Base-by-base conservation (phyloP, 2,888 invertebrate species). In the Platypus cylindrus region DNA sequence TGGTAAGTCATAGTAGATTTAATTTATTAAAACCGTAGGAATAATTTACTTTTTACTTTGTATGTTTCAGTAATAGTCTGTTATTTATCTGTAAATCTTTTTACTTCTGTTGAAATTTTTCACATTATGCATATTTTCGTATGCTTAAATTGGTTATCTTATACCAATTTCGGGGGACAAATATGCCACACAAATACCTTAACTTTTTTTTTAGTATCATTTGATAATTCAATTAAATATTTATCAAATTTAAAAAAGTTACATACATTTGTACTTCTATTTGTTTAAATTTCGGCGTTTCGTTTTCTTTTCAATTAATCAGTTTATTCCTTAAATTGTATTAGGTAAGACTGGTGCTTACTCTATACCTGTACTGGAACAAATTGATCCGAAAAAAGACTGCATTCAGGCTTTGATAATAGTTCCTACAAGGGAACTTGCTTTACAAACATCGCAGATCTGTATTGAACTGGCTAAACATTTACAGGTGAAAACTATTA, bases 401-500 rank as follows among this genome's bases (percentile, higher is more conserved):
- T 76, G 74, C 63, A 94, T 98, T 62, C 97, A 97, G 75, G 97
- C 94, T 55, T 71, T 99, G 67, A 79, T 98, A 54, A 87, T 99
- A 63, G 97, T 98, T 58, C 98, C 98, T 46, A 98, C 98, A 42
- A 73, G 98, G 68, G 98, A 98, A 70, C 70, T 98, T 64, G 98
- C 98, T 45, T 73, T 97, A 55, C 98, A 98, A 67, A 98, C 97
- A 59, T 94, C 95, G 70, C 97, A 97, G 71, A 98, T 98, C 62
- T 94, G 97, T 68, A 95, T 95, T 63, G 97, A 98, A 66, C 72
- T 98, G 56, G 86, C 94, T 47, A 97, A 97, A 66, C 95, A 98
- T 66, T 77, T 95, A 70, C 83, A 89, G 60, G 48, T 41, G 36
- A 34, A 5, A 12, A 27, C 18, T 32, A 26, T 9, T 24, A 12